Conservation (phyloP, 2,113 vertebrate genomes). For the Callionymus lyra region DNA sequence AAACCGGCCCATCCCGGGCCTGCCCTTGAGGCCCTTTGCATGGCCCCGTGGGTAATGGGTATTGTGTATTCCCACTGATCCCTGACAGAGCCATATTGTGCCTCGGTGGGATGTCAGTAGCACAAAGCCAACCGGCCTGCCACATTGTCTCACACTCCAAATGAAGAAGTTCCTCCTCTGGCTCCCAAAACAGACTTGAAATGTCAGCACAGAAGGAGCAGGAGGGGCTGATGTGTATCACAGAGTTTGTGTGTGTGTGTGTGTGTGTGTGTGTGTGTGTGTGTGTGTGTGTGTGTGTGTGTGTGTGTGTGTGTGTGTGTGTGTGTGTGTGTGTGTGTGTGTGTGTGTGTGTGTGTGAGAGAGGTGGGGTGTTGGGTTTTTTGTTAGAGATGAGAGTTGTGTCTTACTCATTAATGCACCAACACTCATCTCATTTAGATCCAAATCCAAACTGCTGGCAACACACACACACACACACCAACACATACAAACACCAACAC, state of each 20-base stretch:
- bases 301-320: too few relatives aligned
- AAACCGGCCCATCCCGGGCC: slow-evolving; percentile 48
- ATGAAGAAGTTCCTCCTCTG: slow-evolving; percentile 68
- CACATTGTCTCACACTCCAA: slow-evolving; percentile 72
- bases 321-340: too few relatives aligned
- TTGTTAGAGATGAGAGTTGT: slow-evolving; percentile 45
- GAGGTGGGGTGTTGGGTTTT: slow-evolving; percentile 16
- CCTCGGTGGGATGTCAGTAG: slow-evolving; percentile 67
- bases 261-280: too few relatives aligned
- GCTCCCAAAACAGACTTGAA: slow-evolving; percentile 58
- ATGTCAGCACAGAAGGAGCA: slow-evolving; percentile 38
- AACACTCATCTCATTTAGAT: slow-evolving; percentile 54
- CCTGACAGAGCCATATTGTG: slow-evolving; percentile 74
- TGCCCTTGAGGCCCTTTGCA: slow-evolving; percentile 53
- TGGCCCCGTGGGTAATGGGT: slow-evolving; percentile 61
- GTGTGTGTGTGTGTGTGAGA: slow-evolving; percentile 12
- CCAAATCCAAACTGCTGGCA: slow-evolving; percentile 36
- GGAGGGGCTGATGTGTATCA: slow-evolving; percentile 24
- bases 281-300: too few relatives aligned
- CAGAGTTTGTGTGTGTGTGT: too few relatives aligned
- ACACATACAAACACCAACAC: slow-evolving; percentile 13
- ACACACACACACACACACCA: slow-evolving; percentile 16
- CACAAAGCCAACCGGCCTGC: slow-evolving; percentile 66
- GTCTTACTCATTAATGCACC: slow-evolving; percentile 63
- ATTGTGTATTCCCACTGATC: slow-evolving; percentile 73